A percentile compares a stretch with the other conserved stretches of the same genome.
These are phyloP conservation scores for Drosophila melanogaster DNA, from an alignment of 1,140 invertebrate genomes.

Conservation along the genomic window Release_6_plus_ISO1_MT NT_037436.4:1862501-1863000, in stretches of 20 bases:
- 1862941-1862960: conserved; percentile 41
- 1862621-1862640: not conserved
- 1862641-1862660: not conserved
- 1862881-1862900: not conserved
- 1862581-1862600: not conserved
- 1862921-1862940: conserved; percentile 21
- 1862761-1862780: too few relatives aligned
- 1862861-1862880: not conserved
- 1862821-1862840: too few relatives aligned
- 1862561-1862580: not conserved
- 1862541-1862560: too few relatives aligned
- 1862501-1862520: too few relatives aligned
- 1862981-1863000: conserved; percentile 64
- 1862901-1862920: not conserved
- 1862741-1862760: too few relatives aligned
- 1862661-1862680: not conserved
- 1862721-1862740: too few relatives aligned
- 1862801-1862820: not conserved
- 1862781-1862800: too few relatives aligned
- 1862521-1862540: too few relatives aligned
- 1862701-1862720: too few relatives aligned
- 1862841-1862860: too few relatives aligned
- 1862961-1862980: conserved; percentile 56
- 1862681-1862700: too few relatives aligned
- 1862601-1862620: not conserved